phyloP scores from a whole-genome alignment of 2,113 vertebrate genomes.

The Heloderma charlesbogerti region DNA sequence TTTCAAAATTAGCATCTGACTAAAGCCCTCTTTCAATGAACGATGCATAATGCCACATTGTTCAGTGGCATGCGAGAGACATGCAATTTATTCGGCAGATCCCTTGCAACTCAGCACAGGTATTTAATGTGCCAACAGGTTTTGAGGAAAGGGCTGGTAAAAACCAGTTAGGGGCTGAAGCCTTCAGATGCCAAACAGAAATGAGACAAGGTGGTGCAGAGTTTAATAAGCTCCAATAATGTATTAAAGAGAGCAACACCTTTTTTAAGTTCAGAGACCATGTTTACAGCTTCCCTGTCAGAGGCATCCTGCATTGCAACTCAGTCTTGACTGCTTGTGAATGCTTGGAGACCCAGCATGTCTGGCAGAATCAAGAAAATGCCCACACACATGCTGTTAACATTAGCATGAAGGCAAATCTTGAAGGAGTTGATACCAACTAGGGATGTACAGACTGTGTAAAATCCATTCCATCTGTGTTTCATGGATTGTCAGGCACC shows the following conservation, averaged over 20 bases:
- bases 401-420: background rate
- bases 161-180: background rate
- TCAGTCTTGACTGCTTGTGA: background rate
- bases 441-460: too few relatives aligned
- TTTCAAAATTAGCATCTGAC: conserved; percentile 24
- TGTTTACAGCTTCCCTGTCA: conserved; percentile 1
- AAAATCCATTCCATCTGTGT: too few relatives aligned
- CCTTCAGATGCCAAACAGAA: background rate
- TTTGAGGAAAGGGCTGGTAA: background rate
- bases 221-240: conserved; percentile 1
- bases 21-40: conserved; percentile 21
- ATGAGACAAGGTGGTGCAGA: background rate
- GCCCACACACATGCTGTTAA: background rate
- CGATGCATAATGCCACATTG: background rate
- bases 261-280: background rate
- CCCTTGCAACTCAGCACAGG: background rate
- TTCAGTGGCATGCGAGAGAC: background rate
- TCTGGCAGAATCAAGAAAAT: background rate
- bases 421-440: background rate
- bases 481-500: too few relatives aligned
- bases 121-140: background rate
- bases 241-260: conserved; percentile 1
- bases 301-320: background rate
- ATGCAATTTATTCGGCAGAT: background rate
- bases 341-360: background rate